Conservation (phyloP, 2,797 vertebrate genomes). For the Ceryle rudis region DNA sequence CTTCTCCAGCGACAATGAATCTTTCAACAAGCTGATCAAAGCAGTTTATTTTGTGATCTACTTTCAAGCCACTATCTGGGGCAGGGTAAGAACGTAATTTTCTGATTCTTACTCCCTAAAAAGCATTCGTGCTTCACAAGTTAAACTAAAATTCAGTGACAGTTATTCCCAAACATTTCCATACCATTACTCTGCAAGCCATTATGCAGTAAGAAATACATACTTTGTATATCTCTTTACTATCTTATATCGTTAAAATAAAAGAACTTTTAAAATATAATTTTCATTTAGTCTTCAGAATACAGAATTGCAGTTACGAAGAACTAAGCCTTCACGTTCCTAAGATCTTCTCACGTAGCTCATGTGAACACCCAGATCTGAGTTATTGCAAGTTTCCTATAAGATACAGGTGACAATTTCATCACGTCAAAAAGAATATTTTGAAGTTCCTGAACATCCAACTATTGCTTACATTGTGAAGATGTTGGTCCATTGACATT, state of each 20-base stretch:
- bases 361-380: not conserved
- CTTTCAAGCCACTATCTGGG: constrained; percentile 62
- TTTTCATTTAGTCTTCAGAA: not conserved
- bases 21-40: constrained; percentile 66
- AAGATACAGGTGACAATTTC: not conserved
- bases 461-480: not conserved
- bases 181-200: not conserved
- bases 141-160: not conserved
- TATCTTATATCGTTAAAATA: not conserved
- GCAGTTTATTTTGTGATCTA: constrained; percentile 63
- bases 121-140: not conserved
- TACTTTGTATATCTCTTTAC: not conserved
- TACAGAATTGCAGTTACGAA: not conserved
- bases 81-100: constrained; percentile 52
- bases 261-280: not conserved
- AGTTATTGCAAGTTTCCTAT: not conserved
- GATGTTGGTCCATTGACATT: not conserved
- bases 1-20: constrained; percentile 50
- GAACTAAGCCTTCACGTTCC: not conserved
- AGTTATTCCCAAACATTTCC: not conserved
- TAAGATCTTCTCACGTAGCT: not conserved
- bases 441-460: not conserved
- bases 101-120: not conserved
- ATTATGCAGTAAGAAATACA: not conserved
- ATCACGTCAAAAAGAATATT: not conserved